Evolutionary conservation across 2,888 invertebrate genomes (phyloP).

Genomic region (Macrosiphum euphorbiae): DNA sequence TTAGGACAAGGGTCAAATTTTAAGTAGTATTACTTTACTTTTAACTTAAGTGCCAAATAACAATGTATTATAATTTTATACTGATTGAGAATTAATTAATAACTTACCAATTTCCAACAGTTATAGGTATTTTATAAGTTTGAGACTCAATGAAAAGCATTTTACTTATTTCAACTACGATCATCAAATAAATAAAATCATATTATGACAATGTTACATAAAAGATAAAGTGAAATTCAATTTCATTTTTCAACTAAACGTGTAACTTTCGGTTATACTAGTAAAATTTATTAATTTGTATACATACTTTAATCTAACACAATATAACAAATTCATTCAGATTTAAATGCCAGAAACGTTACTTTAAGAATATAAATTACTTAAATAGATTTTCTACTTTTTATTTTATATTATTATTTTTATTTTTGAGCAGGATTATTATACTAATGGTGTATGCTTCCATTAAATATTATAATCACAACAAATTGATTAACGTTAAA

Average conservation of each 20-base stretch:
- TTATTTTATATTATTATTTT: neutral
- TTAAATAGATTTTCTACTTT: neutral
- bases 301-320: neutral
- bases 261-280: neutral
- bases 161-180: neutral
- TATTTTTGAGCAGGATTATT: neutral
- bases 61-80: neutral
- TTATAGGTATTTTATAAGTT: neutral
- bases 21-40: neutral
- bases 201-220: neutral
- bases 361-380: neutral
- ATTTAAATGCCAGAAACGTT: neutral
- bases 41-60: neutral
- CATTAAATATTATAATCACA: neutral
- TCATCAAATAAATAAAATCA: neutral
- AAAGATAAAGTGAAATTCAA: neutral
- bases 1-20: neutral
- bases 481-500: neutral
- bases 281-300: neutral
- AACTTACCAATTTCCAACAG: neutral
- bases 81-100: neutral
- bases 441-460: neutral
- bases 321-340: neutral
- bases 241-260: neutral
- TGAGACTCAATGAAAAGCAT: neutral